phyloP scores from a whole-genome alignment of 2,113 vertebrate genomes.

The rat (Rattus norvegicus) region DNA sequence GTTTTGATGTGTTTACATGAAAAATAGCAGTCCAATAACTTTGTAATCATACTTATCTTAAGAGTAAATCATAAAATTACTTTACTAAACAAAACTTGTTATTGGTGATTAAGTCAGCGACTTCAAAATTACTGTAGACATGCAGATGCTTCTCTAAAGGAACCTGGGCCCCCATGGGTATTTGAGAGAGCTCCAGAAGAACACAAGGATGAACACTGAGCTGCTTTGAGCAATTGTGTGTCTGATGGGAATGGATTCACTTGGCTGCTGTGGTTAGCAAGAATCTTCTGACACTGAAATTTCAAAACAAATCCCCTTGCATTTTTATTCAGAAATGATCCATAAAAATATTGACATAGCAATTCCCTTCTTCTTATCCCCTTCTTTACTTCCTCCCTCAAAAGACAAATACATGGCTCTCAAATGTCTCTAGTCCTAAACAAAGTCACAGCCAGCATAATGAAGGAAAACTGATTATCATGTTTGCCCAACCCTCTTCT shows the following conservation, averaged over 20 bases:
- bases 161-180: not conserved
- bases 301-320: not conserved
- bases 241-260: not conserved
- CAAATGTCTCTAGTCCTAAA: not conserved
- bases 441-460: not conserved
- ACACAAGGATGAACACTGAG: not conserved
- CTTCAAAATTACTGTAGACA: constrained; percentile 38
- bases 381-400: too few relatives aligned
- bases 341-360: not conserved
- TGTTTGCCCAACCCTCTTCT: not conserved
- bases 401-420: not conserved
- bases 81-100: not conserved
- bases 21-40: not conserved
- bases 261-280: not conserved
- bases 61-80: constrained; percentile 44
- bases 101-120: constrained; percentile 8
- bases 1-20: not conserved
- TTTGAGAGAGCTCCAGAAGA: constrained; percentile 9
- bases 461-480: not conserved
- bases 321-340: constrained; percentile 16
- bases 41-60: not conserved
- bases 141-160: constrained; percentile 1
- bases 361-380: not conserved
- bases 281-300: not conserved
- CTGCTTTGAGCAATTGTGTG: not conserved